phyloP scores from a whole-genome alignment of 2,888 invertebrate genomes.

The Endomychus coccineus region DNA sequence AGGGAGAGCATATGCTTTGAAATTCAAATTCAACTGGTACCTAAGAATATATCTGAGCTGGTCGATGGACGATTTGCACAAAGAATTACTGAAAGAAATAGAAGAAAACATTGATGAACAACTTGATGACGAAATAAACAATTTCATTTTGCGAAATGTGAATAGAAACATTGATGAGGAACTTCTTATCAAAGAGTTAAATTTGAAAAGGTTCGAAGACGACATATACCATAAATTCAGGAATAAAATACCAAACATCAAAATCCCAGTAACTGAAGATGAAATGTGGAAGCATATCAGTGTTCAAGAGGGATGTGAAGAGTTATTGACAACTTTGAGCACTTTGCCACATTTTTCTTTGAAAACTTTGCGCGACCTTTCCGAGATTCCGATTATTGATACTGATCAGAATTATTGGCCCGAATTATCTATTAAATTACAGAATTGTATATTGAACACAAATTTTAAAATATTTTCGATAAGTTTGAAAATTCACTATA shows the following conservation, averaged over 20 bases:
- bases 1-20: no score
- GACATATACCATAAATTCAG: constrained; percentile 11
- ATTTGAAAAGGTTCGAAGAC: constrained; percentile 16
- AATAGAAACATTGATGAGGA: constrained; percentile 5
- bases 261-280: background rate
- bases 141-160: constrained; percentile 5
- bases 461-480: constrained; percentile 20
- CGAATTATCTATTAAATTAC: constrained; percentile 18
- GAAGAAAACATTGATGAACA: constrained; percentile 15
- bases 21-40: no score
- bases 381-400: constrained; percentile 20
- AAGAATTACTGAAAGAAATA: constrained; percentile 17
- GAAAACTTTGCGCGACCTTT: constrained; percentile 14
- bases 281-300: constrained; percentile 4
- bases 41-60: no score
- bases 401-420: constrained; percentile 22
- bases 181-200: constrained; percentile 13
- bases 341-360: constrained; percentile 12
- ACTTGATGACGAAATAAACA: constrained; percentile 9
- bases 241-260: background rate
- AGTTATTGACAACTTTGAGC: constrained; percentile 13
- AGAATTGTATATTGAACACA: constrained; percentile 20
- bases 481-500: constrained; percentile 21
- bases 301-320: constrained; percentile 11
- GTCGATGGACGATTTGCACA: constrained; percentile 4